Evolutionary conservation across 64 coral and sea anemone species (phyloP), one percentile per base, ranked within the genome.

Genomic region (Montipora foliosa): DNA sequence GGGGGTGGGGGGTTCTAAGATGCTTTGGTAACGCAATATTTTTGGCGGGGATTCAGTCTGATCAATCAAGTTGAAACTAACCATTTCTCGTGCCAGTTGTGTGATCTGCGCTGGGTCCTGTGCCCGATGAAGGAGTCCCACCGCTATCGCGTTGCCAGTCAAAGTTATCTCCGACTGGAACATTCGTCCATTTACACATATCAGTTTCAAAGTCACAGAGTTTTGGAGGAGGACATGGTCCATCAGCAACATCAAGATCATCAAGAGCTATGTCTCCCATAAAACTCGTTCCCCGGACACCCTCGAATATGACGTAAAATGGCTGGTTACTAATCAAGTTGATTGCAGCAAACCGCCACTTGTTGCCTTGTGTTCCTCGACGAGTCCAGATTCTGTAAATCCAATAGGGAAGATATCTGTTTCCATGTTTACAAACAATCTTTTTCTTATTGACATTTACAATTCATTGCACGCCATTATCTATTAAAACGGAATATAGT

Each of bases 131-230:
- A 2, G 97, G 97, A 1, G 97, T 98, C 14, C 97, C 97, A 64
- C 94, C 97, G 70, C 74, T 98, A 78, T 95, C 94, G 12, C 90
- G 91, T 50, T 66, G 83, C 97, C 97, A 98, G n/a, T 98, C 88
- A 95, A 98, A 98, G 61, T 90, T 13, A 79, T 96, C 97, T 15
- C 95, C 95, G 21, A 7, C 51, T 76, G 55, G 46, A 3, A 83
- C 61, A 81, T 97, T 97, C 20, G 44, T 78, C 95, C 95, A 97
- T 14, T 78, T 79, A 47, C 95, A 97, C 11, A 69, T 67, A 37
- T 91, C 57, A 61, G 89, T 90, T 88, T 97, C 95, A 89, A 97
- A 97, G 75, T 97, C 95, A 84, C 95, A 97, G 13, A 75, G 13
- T 46, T 59, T 94, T 12, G 83, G 69, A 29, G 95, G 87, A 0